phyloP scores from a whole-genome alignment of 1,140 invertebrate species.

The Palaemon carinicauda region DNA sequence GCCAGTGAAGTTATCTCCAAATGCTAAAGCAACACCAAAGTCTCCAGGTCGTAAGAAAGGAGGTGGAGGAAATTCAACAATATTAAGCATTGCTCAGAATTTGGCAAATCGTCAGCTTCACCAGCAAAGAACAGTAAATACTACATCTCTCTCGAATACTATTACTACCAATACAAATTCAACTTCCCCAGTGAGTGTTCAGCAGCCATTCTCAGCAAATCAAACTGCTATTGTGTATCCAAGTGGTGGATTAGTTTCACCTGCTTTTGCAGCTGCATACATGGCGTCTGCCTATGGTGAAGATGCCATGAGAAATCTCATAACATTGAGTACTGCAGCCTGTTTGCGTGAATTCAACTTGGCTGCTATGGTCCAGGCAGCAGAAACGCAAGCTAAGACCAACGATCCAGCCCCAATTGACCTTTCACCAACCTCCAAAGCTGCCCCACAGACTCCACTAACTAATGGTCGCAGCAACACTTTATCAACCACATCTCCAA shows the following conservation, averaged over 20 bases:
- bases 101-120: constrained; percentile 60
- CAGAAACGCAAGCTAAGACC: constrained; percentile 17
- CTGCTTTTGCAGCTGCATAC: constrained; percentile 18
- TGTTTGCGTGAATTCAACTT: constrained; percentile 39
- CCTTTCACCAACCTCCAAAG: constrained; percentile 38
- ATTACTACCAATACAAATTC: not conserved
- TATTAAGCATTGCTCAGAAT: constrained; percentile 62
- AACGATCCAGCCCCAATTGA: constrained; percentile 35
- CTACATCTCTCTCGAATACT: not conserved
- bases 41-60: constrained; percentile 31
- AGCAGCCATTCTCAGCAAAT: not conserved
- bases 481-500: not conserved
- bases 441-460: constrained; percentile 26
- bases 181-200: not conserved
- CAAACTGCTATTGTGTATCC: not conserved
- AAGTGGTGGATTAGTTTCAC: not conserved
- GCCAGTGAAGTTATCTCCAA: not conserved
- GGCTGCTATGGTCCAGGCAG: constrained; percentile 34
- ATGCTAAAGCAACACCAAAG: constrained; percentile 30
- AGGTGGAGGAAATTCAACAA: constrained; percentile 36
- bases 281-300: constrained; percentile 37
- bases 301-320: constrained; percentile 46
- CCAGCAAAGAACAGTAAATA: not conserved
- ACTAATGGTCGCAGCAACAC: constrained; percentile 22
- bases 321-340: constrained; percentile 36